These are phyloP conservation scores for Lithophane socia DNA, from an alignment of 2,888 invertebrate genomes.

Conservation along the genomic window DNA sequence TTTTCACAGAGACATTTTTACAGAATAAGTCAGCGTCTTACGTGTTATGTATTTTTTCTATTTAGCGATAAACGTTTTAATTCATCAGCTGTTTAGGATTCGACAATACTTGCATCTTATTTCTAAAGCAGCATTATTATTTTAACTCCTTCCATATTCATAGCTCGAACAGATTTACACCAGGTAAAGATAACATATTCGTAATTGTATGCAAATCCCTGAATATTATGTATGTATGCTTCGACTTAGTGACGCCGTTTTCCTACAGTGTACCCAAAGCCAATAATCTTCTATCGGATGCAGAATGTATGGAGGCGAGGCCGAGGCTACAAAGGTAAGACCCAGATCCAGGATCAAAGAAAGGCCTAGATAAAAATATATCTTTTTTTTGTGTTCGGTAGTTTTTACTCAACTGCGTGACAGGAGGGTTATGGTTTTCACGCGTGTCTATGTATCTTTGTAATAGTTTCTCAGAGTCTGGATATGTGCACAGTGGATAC, in stretches of 20 bases:
- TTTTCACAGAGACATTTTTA: too few relatives aligned
- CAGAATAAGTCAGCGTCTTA: too few relatives aligned
- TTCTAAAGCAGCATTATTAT: constrained; percentile 21
- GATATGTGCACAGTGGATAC: background rate
- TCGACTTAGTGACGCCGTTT: constrained; percentile 54
- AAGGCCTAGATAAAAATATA: constrained; percentile 7
- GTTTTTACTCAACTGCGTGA: background rate
- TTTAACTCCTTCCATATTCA: constrained; percentile 53
- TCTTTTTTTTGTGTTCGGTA: background rate
- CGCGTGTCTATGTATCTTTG: too few relatives aligned
- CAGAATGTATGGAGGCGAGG: constrained; percentile 38
- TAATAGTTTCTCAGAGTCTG: too few relatives aligned
- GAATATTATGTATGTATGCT: constrained; percentile 60
- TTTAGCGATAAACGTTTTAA: background rate
- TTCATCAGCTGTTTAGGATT: constrained; percentile 1
- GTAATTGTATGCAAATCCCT: constrained; percentile 57
- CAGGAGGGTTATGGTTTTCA: too few relatives aligned
- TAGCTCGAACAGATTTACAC: constrained; percentile 51
- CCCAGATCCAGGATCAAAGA: constrained; percentile 23
- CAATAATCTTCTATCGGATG: constrained; percentile 56
- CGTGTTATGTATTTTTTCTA: too few relatives aligned
- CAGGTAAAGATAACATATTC: constrained; percentile 47
- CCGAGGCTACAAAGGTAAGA: constrained; percentile 19
- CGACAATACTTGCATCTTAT: background rate
- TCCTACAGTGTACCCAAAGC: constrained; percentile 37